phyloP scores from a whole-genome alignment of 2,888 invertebrate genomes.

The Eugnorisma glareosa region DNA sequence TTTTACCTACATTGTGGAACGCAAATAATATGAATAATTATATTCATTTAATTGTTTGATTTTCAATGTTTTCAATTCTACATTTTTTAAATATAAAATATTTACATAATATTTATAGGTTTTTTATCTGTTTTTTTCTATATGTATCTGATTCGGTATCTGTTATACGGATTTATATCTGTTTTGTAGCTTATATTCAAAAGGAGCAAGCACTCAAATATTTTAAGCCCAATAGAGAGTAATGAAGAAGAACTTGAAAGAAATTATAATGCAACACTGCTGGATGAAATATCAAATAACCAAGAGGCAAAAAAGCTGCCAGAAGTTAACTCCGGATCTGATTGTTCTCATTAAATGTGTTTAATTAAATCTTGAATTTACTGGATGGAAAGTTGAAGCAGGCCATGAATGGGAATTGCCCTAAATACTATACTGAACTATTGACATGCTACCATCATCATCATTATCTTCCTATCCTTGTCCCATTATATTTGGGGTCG shows the following conservation, averaged over 20 bases:
- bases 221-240: conserved; percentile 72
- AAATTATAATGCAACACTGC: conserved; percentile 54
- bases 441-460: neutral
- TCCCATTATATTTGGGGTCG: no score
- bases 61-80: neutral
- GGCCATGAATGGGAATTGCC: neutral
- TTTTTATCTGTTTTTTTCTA: no score
- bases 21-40: neutral
- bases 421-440: neutral
- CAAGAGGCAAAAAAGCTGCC: conserved; percentile 47
- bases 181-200: conserved; percentile 80
- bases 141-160: no score
- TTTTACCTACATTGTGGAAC: no score
- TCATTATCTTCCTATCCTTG: no score
- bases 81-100: neutral
- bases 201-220: conserved; percentile 78
- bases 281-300: conserved; percentile 37
- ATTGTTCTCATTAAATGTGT: conserved; percentile 25
- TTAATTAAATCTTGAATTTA: neutral
- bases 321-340: conserved; percentile 31
- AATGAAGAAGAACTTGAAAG: conserved; percentile 66
- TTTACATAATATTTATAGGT: neutral
- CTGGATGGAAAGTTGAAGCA: neutral
- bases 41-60: neutral
- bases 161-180: conserved; percentile 1